phyloP scores from a whole-genome alignment of 2,888 invertebrate genomes.

The Pristionchus mayeri region DNA sequence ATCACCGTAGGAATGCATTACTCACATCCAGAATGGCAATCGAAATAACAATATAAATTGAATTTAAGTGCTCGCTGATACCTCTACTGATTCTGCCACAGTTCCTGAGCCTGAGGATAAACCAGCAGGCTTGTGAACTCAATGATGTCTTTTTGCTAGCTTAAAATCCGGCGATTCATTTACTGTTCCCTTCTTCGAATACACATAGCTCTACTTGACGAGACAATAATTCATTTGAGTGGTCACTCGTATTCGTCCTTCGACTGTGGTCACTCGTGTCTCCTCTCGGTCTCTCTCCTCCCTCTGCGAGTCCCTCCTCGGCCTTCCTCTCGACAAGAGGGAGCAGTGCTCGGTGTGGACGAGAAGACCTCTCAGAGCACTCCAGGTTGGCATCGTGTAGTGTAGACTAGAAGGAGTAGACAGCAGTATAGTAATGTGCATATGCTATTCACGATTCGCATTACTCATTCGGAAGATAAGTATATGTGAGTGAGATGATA shows the following conservation, averaged over 20 bases:
- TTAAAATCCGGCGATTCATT: no score
- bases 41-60: neutral
- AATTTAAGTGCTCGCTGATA: neutral
- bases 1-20: no score
- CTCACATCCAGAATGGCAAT: no score
- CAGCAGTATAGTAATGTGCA: no score
- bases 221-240: conserved; percentile 6
- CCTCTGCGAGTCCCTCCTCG: conserved; percentile 53
- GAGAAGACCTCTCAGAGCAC: conserved; percentile 66
- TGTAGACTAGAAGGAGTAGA: neutral
- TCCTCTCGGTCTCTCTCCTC: conserved; percentile 29
- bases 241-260: conserved; percentile 24
- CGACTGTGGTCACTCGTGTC: conserved; percentile 38
- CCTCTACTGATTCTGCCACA: neutral
- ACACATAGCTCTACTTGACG: no score
- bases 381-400: conserved; percentile 61
- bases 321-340: conserved; percentile 67
- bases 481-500: neutral
- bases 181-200: no score
- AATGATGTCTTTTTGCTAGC: no score
- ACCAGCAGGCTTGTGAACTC: neutral
- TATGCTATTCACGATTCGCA: no score
- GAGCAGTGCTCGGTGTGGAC: conserved; percentile 74
- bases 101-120: neutral
- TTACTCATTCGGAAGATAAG: no score